Evolutionary conservation across 1,140 invertebrate genomes (phyloP).

Genomic region (Bombus vancouverensis): DNA sequence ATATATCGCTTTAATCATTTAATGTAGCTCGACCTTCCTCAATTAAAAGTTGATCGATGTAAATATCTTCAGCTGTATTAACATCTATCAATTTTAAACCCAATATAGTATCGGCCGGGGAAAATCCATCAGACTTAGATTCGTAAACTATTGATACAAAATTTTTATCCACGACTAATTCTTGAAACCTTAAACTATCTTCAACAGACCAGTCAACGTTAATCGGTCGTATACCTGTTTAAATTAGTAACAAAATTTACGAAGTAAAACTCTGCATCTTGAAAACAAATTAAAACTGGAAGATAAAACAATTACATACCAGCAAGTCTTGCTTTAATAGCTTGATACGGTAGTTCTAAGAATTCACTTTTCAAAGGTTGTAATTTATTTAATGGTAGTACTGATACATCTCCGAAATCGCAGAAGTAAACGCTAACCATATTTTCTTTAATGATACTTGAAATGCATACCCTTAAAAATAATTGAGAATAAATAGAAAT

Average conservation of each 20-base stretch:
- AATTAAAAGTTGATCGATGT: constrained; percentile 82
- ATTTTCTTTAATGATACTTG: constrained; percentile 75
- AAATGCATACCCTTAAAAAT: constrained; percentile 53
- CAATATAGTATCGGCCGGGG: constrained; percentile 81
- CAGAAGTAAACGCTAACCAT: constrained; percentile 83
- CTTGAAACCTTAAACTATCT: constrained; percentile 84
- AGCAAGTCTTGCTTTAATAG: constrained; percentile 83
- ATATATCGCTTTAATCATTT: constrained; percentile 7
- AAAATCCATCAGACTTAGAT: constrained; percentile 80
- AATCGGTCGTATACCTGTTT: constrained; percentile 82
- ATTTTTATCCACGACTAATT: constrained; percentile 83
- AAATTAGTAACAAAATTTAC: constrained; percentile 49
- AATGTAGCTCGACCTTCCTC: constrained; percentile 80
- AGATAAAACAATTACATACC: constrained; percentile 75
- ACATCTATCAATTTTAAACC: constrained; percentile 84
- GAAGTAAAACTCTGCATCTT: constrained; percentile 19
- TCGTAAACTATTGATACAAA: constrained; percentile 84
- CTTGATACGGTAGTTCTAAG: constrained; percentile 83
- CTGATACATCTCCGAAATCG: constrained; percentile 83
- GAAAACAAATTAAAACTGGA: constrained; percentile 18
- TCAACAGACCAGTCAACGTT: constrained; percentile 84
- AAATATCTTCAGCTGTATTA: constrained; percentile 81
- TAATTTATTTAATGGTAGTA: constrained; percentile 77
- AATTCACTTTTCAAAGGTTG: constrained; percentile 81
- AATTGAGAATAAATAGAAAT: constrained; percentile 18